Conservation (phyloP, 2,888 invertebrate genomes). For the Platynereis dumerilii region DNA sequence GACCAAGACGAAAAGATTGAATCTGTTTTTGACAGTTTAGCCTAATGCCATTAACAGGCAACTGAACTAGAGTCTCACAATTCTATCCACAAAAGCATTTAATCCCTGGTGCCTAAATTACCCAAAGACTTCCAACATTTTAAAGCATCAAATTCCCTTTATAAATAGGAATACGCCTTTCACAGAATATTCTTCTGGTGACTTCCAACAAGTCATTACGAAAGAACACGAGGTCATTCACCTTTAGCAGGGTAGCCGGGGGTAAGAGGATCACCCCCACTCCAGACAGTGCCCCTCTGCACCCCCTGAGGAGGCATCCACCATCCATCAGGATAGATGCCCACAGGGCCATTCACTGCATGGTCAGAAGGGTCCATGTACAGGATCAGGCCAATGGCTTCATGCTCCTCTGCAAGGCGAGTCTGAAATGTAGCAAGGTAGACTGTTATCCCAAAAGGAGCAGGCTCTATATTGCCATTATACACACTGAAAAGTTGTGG, state of each 20-base stretch:
- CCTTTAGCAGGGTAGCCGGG: conserved; percentile 66
- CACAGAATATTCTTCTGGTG: no score
- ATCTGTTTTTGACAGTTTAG: background rate
- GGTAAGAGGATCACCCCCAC: conserved; percentile 66
- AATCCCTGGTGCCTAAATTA: no score
- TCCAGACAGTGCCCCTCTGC: conserved; percentile 64
- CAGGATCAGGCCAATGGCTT: conserved; percentile 63
- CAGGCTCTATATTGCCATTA: no score
- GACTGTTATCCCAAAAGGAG: no score
- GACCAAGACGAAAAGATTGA: background rate
- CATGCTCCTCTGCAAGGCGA: conserved; percentile 51
- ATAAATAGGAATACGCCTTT: no score
- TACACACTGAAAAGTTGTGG: no score
- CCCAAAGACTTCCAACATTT: no score
- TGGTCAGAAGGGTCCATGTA: conserved; percentile 64
- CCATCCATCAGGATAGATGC: conserved; percentile 63
- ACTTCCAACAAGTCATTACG: no score
- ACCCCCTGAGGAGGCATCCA: conserved; percentile 66
- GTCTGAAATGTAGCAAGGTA: no score
- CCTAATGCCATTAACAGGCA: background rate
- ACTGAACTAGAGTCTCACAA: no score
- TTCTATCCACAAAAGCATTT: no score
- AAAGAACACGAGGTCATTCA: conserved; percentile 42
- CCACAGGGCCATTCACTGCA: conserved; percentile 48
- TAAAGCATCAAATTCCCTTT: no score